These are phyloP conservation scores for Zaprionus camerounensis DNA, from an alignment of 1,140 invertebrate species.

Conservation along the genomic window DNA sequence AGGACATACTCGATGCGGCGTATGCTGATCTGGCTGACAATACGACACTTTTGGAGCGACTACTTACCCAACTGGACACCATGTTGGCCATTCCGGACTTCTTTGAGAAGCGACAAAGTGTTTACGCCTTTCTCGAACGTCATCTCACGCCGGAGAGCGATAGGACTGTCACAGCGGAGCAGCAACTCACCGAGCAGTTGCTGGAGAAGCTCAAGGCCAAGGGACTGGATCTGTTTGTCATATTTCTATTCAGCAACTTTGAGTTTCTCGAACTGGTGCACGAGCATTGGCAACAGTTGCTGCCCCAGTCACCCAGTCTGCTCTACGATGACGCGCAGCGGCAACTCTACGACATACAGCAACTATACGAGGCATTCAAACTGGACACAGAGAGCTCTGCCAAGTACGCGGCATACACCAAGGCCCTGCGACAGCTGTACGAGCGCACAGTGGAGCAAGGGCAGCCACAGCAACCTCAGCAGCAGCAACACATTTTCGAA, in stretches of 20 bases:
- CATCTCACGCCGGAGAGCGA: constrained; percentile 55
- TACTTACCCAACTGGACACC: constrained; percentile 56
- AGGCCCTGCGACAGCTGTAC: constrained; percentile 49
- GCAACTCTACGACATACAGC: constrained; percentile 64
- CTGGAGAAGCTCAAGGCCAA: constrained; percentile 61
- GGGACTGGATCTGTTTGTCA: constrained; percentile 71
- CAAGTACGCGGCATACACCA: constrained; percentile 68
- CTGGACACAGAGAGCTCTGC: constrained; percentile 66
- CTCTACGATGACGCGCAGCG: constrained; percentile 54
- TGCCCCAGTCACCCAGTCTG: constrained; percentile 55
- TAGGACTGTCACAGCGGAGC: constrained; percentile 20
- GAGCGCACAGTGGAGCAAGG: constrained; percentile 64
- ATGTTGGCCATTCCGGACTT: constrained; percentile 67
- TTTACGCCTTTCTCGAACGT: constrained; percentile 66
- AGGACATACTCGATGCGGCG: constrained; percentile 66
- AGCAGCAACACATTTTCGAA: constrained; percentile 71
- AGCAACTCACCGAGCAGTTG: constrained; percentile 58
- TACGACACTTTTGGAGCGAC: constrained; percentile 20
- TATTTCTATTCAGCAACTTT: constrained; percentile 78
- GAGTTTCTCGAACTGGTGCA: constrained; percentile 74
- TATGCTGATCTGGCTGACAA: constrained; percentile 52
- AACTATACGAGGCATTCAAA: constrained; percentile 69
- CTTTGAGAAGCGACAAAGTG: constrained; percentile 68
- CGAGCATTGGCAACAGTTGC: constrained; percentile 56
- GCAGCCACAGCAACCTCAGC: constrained; percentile 8